These are phyloP conservation scores for Stegana nigrithorax DNA, from an alignment of 2,888 invertebrate genomes.

Conservation along the genomic window DNA sequence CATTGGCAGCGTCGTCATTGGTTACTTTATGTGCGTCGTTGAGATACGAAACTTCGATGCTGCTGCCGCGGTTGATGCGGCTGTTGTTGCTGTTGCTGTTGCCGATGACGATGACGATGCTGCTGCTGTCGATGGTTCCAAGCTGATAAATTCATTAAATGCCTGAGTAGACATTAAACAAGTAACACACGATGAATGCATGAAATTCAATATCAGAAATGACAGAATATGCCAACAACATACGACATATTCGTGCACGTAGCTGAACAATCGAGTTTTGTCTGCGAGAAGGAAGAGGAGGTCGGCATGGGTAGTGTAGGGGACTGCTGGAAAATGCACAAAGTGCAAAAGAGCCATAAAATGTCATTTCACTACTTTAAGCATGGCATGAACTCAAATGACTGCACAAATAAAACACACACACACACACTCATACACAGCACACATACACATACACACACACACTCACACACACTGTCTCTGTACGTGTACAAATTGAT, in stretches of 20 bases:
- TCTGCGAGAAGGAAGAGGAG: no score
- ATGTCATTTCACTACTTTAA: no score
- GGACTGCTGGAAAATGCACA: no score
- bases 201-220: conserved; percentile 5
- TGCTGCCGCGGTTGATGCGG: background rate
- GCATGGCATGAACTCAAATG: no score
- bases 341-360: background rate
- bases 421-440: no score
- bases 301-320: no score
- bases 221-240: background rate
- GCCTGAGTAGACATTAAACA: conserved; percentile 13
- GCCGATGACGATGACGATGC: conserved; percentile 39
- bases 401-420: no score
- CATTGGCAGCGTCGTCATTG: background rate
- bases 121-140: conserved; percentile 41
- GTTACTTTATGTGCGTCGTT: no score
- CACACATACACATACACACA: no score
- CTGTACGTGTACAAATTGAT: no score
- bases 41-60: background rate
- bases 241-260: no score
- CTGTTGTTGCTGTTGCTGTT: background rate
- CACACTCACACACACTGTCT: no score
- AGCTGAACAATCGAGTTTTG: background rate
- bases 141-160: conserved; percentile 57
- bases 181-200: background rate